phyloP scores from a whole-genome alignment of 2,113 vertebrate species.

The Paedocypris sp. region DNA sequence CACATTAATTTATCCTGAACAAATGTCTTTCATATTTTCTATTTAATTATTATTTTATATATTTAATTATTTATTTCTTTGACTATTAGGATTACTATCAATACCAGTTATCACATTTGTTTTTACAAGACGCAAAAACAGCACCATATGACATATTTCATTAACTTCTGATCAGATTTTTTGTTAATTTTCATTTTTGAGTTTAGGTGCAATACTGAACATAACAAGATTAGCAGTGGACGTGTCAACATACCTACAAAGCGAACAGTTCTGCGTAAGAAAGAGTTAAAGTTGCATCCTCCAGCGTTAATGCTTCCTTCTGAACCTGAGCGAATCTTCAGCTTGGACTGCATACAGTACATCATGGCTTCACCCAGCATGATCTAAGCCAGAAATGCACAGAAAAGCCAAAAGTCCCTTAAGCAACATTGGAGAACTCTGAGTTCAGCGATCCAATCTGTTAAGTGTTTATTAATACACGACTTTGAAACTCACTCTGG shows the following conservation, averaged over 20 bases:
- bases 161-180: too few species aligned
- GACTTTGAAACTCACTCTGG: background rate
- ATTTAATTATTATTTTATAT: too few species aligned
- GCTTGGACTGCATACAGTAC: slow-evolving; percentile 87
- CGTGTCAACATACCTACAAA: slow-evolving; percentile 74
- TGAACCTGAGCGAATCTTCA: slow-evolving; percentile 70
- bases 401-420: background rate
- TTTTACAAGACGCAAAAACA: too few species aligned
- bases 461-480: background rate
- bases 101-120: too few species aligned
- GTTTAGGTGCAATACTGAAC: too few species aligned
- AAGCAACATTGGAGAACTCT: background rate
- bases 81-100: too few species aligned
- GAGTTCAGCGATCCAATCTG: slow-evolving; percentile 3
- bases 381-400: slow-evolving; percentile 62
- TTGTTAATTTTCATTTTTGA: too few species aligned
- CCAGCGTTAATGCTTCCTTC: slow-evolving; percentile 91
- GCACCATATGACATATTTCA: too few species aligned
- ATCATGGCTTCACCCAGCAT: slow-evolving; percentile 94
- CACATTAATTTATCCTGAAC: too few species aligned
- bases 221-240: too few species aligned
- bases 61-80: too few species aligned
- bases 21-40: too few species aligned
- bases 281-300: slow-evolving; percentile 97
- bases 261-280: slow-evolving; percentile 87